Evolutionary conservation across 2,888 invertebrate genomes (phyloP), one percentile per base, ranked within the genome.

Genomic region (Cremastinae sp.): DNA sequence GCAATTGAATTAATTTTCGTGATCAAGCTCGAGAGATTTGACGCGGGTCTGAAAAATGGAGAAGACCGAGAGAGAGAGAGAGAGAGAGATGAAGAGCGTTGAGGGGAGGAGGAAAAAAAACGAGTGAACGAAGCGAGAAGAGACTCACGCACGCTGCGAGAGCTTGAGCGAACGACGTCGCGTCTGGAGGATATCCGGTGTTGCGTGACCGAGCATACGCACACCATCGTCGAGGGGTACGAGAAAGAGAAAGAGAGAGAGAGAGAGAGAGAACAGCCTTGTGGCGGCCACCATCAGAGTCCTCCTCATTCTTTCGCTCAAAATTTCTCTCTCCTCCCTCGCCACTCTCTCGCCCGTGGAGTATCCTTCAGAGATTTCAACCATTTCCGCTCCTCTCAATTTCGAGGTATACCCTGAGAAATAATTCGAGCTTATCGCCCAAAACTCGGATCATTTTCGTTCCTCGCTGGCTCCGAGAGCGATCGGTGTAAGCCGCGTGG

Each of bases 171-270:
- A 78, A 74, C 28, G 28, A 28, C 81, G 84, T 84, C 82, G 84
- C 82, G 86, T 87, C 87, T 88, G 86, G 85, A 85, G 87, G 87
- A 86, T 86, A 87, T 88, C 88, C 88, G 87, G 88, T 87, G 87
- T 84, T 85, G 82, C 84, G 81, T 86, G 81, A 84, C 86, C 78
- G 75, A 69, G 69, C 74, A 69, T 64, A 69, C 62, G n/a, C n/a
- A 56, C 28, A 80, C 73, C 36, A 62, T 34, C 68, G 20, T 54
- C 54, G 65, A 34, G 16, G 45, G 54, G 41, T 64, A 51, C 36
- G 65, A 66, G 59, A 18, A 14, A 14, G 53, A 18, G 34, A 53
- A 65, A 41, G 20, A 34, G 18, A 38, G 12, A 36, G 49, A 49
- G 36, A 8, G 36, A 62, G 49, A 20, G 49, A 18, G 16, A 28